Percentiles rank a stretch among this genome's conserved stretches.
These are phyloP conservation scores for Otis tarda DNA, from an alignment of 2,113 vertebrate genomes.

Conservation along the genomic window DNA sequence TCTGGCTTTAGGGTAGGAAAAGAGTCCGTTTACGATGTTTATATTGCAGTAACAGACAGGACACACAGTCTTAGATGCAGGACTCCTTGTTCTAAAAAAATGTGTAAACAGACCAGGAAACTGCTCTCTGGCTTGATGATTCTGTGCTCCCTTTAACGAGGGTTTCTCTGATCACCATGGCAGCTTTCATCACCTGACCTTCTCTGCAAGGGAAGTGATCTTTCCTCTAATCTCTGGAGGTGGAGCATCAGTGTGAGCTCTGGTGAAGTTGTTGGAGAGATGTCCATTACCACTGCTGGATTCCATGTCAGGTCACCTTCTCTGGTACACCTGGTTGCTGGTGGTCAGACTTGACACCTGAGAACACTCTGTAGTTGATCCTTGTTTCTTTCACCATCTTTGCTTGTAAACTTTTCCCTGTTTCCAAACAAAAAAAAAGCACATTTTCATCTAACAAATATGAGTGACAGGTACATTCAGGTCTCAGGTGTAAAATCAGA, in stretches of 20 bases:
- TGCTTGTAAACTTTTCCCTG: neutral
- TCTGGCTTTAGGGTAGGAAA: constrained; percentile 21
- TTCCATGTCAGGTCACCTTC: neutral
- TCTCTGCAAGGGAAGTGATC: neutral
- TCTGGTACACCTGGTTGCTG: neutral
- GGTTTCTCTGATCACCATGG: neutral
- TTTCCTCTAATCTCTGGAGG: neutral
- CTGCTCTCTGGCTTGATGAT: fast-evolving
- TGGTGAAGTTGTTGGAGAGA: neutral
- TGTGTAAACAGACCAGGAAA: neutral
- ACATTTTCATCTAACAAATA: neutral
- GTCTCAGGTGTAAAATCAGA: neutral
- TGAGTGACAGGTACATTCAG: neutral
- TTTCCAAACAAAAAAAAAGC: neutral
- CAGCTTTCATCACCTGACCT: neutral
- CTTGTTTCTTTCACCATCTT: neutral
- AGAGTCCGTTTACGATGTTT: neutral
- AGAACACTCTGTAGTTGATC: neutral
- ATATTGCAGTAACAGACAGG: neutral
- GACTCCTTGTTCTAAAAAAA: neutral
- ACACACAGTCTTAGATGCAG: neutral
- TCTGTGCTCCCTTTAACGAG: neutral
- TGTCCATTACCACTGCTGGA: neutral
- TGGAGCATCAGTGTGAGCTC: neutral
- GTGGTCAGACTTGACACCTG: neutral